Base-by-base conservation (phyloP, 2,113 vertebrate species). In the Thunnus thynnus region DNA sequence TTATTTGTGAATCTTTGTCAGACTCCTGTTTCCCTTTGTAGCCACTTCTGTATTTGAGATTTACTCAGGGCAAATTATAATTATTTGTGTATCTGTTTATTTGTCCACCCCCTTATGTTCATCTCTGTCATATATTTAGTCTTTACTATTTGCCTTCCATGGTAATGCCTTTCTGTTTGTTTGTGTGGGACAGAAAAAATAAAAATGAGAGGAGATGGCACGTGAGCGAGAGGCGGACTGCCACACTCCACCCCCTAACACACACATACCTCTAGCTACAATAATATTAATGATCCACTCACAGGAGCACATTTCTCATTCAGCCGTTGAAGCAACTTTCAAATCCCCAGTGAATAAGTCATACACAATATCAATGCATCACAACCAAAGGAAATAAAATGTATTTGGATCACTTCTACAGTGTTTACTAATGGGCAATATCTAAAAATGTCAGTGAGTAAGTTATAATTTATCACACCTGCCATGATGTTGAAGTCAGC, bases 271-370 rank as follows among this genome's bases (percentile, higher is more conserved):
- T 89, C 78, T 67, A 87, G 83, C 76, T 30, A 75, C 65, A 65
- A 72, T 65, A 83, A 75, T 86, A 87, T 86, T 86, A 89, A 91
- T 82, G 80, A 86, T 81, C 74, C 73, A 78, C 46, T 86, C 72
- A 70, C 41, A 66, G 56, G 17, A 76, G 52, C 50, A 76, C 52
- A 82, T 80, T 73, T 61, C 57, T 87, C 72, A 80, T 46, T 64
- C 62, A 82, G 66, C 66, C 70, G 83, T 64, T 84, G 81, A 72
- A 77, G 78, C 66, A 78, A 76, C 76, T 76, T 86, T 73, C 13
- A 89, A 65, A 55, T 60, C 51, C 81, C 77, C 56, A 73, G 41
- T 64, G 61, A 46, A 67, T 36, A 78, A 71, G 62, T 64, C 76
- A 83, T 16, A 66, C 70, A 70, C 75, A 81, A 83, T 46, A 82